Percentiles rank a stretch among this genome's conserved stretches.
Conservation (phyloP, 2,113 vertebrate genomes). For the Daphoenositta chrysoptera region DNA sequence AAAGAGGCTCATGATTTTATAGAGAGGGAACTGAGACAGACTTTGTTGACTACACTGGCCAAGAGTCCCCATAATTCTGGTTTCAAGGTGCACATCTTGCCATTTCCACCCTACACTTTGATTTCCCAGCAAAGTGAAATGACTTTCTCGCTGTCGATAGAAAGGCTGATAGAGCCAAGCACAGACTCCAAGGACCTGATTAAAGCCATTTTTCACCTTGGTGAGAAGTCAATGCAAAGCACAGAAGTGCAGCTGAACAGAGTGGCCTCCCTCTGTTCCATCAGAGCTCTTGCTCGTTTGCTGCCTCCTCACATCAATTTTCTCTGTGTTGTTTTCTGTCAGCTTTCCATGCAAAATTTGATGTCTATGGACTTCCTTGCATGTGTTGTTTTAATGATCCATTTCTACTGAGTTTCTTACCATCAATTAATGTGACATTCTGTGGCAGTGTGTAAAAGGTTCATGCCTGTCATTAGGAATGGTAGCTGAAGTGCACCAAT, state of each 20-base stretch:
- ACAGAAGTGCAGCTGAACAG: neutral
- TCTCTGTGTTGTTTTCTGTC: neutral
- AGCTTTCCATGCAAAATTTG: neutral
- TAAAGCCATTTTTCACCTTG: neutral
- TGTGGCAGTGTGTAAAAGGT: neutral
- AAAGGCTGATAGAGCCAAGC: neutral
- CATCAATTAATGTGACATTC: neutral
- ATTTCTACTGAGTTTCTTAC: neutral
- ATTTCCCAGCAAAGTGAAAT: neutral
- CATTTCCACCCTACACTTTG: neutral
- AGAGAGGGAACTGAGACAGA: neutral
- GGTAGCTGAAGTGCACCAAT: neutral
- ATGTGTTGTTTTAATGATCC: neutral
- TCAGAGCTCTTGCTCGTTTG: neutral
- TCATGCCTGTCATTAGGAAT: neutral
- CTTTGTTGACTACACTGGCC: neutral
- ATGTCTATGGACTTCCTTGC: neutral
- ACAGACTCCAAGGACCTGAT: neutral
- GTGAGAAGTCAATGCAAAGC: neutral
- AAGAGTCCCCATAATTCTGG: neutral
- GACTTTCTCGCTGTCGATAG: neutral
- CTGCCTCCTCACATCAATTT: neutral
- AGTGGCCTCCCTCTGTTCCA: neutral
- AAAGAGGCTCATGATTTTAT: neutral
- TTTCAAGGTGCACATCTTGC: neutral